Conservation (phyloP, 2,888 invertebrate species). For the Drosophila aldrichi region DNA sequence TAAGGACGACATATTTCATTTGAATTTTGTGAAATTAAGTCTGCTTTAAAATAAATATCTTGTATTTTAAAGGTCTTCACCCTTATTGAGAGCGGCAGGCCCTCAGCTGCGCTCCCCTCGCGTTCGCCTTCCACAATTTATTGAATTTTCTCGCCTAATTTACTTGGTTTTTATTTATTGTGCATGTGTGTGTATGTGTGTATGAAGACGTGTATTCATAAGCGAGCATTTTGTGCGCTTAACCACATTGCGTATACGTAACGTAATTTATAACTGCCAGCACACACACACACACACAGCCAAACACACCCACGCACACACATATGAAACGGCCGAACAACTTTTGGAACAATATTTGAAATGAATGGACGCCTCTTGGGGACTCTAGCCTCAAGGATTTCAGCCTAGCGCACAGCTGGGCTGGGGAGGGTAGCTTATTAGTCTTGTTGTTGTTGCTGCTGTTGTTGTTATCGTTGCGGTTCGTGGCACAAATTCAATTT, state of each 20-base stretch:
- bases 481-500: conserved; percentile 47
- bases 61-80: neutral
- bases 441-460: conserved; percentile 20
- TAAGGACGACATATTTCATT: neutral
- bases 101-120: neutral
- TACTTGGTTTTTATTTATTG: conserved; percentile 45
- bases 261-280: conserved; percentile 68
- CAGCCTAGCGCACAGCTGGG: conserved; percentile 11
- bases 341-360: conserved; percentile 35
- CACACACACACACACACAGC: conserved; percentile 18
- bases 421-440: conserved; percentile 47
- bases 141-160: conserved; percentile 74
- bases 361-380: conserved; percentile 37
- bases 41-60: neutral
- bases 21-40: neutral
- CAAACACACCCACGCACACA: conserved; percentile 4
- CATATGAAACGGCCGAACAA: neutral
- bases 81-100: neutral
- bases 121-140: conserved; percentile 28
- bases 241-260: conserved; percentile 73
- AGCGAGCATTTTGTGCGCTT: conserved; percentile 63
- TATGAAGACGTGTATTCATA: conserved; percentile 58
- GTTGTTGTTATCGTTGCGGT: conserved; percentile 16
- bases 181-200: neutral
- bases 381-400: conserved; percentile 15